These are phyloP conservation scores for Bovichtus variegatus DNA, from an alignment of 2,797 vertebrate genomes.

Conservation along the genomic window DNA sequence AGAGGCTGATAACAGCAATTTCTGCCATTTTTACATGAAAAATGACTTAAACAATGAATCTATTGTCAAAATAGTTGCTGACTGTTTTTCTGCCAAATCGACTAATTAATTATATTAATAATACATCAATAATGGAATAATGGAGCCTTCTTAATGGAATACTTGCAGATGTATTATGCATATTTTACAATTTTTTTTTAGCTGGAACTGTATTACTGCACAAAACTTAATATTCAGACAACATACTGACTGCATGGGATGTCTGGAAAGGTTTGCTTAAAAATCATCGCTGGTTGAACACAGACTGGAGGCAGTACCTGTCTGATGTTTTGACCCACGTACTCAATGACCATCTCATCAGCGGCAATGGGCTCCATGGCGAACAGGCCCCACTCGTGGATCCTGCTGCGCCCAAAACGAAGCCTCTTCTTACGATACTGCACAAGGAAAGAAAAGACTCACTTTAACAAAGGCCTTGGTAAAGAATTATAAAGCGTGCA, in stretches of 20 bases:
- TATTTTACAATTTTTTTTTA: background rate
- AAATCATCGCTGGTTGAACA: background rate
- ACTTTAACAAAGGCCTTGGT: background rate
- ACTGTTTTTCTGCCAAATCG: no score
- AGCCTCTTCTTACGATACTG: slow-evolving; percentile 96
- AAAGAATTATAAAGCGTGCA: background rate
- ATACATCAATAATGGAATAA: background rate
- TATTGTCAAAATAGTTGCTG: no score
- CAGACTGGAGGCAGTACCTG: slow-evolving; percentile 83
- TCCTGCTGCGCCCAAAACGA: slow-evolving; percentile 93
- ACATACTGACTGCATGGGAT: background rate
- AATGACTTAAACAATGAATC: no score
- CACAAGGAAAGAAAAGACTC: background rate
- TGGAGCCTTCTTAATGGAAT: background rate
- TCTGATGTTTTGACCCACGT: slow-evolving; percentile 95
- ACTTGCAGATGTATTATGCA: background rate
- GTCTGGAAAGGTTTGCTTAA: background rate
- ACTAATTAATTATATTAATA: background rate
- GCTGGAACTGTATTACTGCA: background rate
- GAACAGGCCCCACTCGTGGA: slow-evolving; percentile 95
- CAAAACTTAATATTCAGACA: background rate
- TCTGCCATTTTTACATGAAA: no score
- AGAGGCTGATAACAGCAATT: no score
- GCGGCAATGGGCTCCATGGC: slow-evolving; percentile 96
- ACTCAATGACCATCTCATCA: slow-evolving; percentile 97